A percentile compares a stretch with the other conserved stretches of the same genome.
Conservation (phyloP, 2,113 vertebrate species). For the Sander vitreus region DNA sequence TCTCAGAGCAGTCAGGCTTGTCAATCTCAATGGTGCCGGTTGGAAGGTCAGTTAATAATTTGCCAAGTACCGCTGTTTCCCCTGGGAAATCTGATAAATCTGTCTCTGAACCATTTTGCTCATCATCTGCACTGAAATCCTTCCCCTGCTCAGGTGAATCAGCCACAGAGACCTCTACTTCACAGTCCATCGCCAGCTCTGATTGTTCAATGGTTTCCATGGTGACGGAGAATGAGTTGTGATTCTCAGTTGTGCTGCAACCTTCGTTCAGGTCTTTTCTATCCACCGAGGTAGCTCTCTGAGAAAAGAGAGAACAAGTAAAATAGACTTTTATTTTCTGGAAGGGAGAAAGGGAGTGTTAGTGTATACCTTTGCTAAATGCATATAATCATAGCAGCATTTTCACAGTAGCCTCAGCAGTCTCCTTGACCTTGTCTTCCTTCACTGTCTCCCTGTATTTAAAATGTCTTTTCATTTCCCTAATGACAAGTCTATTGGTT, state of each 20-base stretch:
- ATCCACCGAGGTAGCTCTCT: constrained; percentile 74
- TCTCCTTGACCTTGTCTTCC: neutral
- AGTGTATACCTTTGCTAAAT: neutral
- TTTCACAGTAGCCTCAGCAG: neutral
- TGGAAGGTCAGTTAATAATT: constrained; percentile 52
- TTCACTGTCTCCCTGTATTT: neutral
- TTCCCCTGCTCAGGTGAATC: constrained; percentile 68
- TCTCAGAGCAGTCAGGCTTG: constrained; percentile 36
- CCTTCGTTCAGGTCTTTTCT: constrained; percentile 75
- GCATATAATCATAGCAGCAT: neutral
- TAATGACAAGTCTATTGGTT: neutral
- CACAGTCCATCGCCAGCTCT: constrained; percentile 68
- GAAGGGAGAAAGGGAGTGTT: neutral
- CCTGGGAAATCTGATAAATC: constrained; percentile 42
- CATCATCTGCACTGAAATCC: constrained; percentile 52
- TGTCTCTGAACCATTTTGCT: constrained; percentile 56
- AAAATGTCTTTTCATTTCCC: constrained; percentile 1
- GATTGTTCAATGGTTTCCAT: constrained; percentile 85
- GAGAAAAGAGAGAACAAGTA: constrained; percentile 32
- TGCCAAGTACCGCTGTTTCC: constrained; percentile 31
- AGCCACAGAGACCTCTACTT: constrained; percentile 70
- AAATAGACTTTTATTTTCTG: constrained; percentile 17
- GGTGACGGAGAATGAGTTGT: constrained; percentile 75
- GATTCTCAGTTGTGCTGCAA: constrained; percentile 76
- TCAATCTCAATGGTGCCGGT: constrained; percentile 27